Evolutionary conservation across 2,888 invertebrate species (phyloP).

Genomic region (Callyntrura sp.): DNA sequence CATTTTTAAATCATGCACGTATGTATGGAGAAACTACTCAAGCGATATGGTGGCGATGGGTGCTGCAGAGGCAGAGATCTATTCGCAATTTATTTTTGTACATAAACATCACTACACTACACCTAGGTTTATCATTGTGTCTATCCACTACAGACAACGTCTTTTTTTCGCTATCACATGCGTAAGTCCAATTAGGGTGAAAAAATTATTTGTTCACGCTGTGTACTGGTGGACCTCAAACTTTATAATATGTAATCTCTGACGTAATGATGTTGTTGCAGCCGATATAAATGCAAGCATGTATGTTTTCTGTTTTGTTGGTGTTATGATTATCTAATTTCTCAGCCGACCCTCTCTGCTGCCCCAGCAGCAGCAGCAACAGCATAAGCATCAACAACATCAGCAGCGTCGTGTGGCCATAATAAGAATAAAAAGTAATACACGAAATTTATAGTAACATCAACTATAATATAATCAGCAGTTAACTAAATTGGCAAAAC

Average conservation of each 20-base stretch:
- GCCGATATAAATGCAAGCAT: conserved; percentile 9
- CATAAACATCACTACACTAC: conserved; percentile 21
- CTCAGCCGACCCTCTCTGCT: conserved; percentile 65
- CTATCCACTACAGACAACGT: conserved; percentile 34
- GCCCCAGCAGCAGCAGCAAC: no score
- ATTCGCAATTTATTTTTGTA: not conserved
- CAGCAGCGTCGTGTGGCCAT: not conserved
- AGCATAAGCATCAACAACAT: not conserved
- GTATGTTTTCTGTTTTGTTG: conserved; percentile 23
- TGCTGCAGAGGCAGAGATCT: not conserved
- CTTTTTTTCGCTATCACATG: conserved; percentile 5
- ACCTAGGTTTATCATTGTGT: conserved; percentile 43
- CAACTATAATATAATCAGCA: conserved; percentile 10
- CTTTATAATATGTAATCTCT: conserved; percentile 42
- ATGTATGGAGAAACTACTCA: conserved; percentile 51
- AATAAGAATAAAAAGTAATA: conserved; percentile 5
- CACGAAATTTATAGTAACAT: no score
- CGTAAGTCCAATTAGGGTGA: conserved; percentile 66
- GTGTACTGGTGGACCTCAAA: not conserved
- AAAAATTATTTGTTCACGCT: not conserved
- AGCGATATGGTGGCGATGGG: conserved; percentile 34
- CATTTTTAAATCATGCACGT: conserved; percentile 60
- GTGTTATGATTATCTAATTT: conserved; percentile 72
- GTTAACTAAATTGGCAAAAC: conserved; percentile 48
- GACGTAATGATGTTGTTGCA: conserved; percentile 52